A percentile compares a stretch with the other conserved stretches of the same genome.
Conservation (phyloP, 1,140 invertebrate species). For the Schlechtendalia chinensis region DNA sequence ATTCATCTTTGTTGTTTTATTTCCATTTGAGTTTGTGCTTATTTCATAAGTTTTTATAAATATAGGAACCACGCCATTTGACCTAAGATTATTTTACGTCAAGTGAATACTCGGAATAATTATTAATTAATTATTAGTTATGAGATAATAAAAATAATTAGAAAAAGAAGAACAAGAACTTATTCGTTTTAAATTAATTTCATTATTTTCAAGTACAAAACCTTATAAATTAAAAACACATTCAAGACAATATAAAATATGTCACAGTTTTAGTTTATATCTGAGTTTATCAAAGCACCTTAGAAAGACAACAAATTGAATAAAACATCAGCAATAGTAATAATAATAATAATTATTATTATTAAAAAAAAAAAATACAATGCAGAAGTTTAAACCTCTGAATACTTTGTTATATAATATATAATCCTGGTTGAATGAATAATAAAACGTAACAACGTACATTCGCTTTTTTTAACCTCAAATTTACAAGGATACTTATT, state of each 20-base stretch:
- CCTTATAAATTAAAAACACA: too few species aligned
- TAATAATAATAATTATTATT: too few species aligned
- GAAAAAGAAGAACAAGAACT: not conserved
- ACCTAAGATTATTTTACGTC: not conserved
- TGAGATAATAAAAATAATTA: not conserved
- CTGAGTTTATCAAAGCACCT: too few species aligned
- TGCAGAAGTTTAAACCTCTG: not conserved
- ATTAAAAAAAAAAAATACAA: too few species aligned
- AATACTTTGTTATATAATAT: not conserved
- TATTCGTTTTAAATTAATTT: too few species aligned
- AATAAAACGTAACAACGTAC: conserved; percentile 12
- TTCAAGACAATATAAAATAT: not conserved
- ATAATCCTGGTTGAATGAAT: not conserved
- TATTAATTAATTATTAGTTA: not conserved
- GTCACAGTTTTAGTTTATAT: not conserved
- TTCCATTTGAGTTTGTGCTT: too few species aligned
- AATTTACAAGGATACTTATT: conserved; percentile 34
- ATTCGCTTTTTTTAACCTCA: conserved; percentile 20
- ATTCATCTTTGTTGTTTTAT: too few species aligned
- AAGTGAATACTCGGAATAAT: not conserved
- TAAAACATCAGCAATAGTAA: not conserved
- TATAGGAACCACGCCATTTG: too few species aligned
- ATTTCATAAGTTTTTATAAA: too few species aligned
- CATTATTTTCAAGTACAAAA: not conserved
- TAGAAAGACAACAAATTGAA: not conserved